Evolutionary conservation across 2,797 vertebrate species (phyloP), one percentile per base, ranked within the genome.

Genomic region (Carcharodon carcharias): DNA sequence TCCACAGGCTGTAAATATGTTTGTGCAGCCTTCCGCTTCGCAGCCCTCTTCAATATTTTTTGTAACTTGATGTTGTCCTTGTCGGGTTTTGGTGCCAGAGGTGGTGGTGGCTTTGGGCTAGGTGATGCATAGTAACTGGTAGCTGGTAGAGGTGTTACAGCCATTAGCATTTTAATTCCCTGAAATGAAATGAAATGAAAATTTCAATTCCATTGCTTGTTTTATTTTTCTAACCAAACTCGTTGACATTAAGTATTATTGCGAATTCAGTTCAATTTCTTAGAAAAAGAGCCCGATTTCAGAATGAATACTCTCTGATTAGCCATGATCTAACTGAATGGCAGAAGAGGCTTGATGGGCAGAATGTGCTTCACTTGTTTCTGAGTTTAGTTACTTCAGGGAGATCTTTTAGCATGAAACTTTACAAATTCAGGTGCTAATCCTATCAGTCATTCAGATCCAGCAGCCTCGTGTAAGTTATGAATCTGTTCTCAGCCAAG

Each of bases 21-120:
- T 45, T 98, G 97, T 71, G 97, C 31, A 0, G 97, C 96, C 96
- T 98, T 98, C 96, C 98, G 99, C 97, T 98, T 98, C 94, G 98
- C 97, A 0, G 98, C 98, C 97, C 98, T 99, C 97, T 98, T 98
- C 97, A 99, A 98, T 31, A 99, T 98, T 96, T 98, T 98, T 97
- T 99, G 99, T 92, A 99, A 98, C 40, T 98, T 97, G 2, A 98
- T 97, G 71, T 99, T 99, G 97, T 99, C 99, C 97, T 98, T 99
- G 56, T 98, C 97, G 0, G 99, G 99, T 97, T 99, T 99, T 23
- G 99, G 99, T 0, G 98, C 97, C 80, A 99, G 97, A 23, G 99
- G 98, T 0, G 99, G 99, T 67, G 98, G 98, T 26, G 98, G 97
- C 96, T 98, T 98, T 97, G 98, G 96, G 96, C 96, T 96, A 73